Conservation (phyloP, 2,113 vertebrate species). For the Plecotus auritus region DNA sequence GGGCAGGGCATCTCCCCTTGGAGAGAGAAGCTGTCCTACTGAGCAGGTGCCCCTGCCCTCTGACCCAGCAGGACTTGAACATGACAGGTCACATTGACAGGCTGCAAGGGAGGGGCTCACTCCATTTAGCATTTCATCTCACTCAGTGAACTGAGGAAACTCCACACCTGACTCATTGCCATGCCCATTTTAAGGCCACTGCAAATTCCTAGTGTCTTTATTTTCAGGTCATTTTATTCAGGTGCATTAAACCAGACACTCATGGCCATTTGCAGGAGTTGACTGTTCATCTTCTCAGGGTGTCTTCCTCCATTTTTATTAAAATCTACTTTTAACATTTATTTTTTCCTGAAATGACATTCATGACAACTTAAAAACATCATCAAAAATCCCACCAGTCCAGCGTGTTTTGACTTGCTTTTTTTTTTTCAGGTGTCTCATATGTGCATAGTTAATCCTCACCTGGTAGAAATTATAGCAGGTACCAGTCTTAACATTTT, state of each 20-base stretch:
- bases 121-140: accelerated
- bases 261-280: neutral
- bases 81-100: accelerated
- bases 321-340: neutral
- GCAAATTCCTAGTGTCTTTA: too few species aligned
- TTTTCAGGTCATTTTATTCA: neutral
- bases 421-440: neutral
- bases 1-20: accelerated
- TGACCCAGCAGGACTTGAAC: neutral
- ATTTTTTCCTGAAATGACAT: neutral
- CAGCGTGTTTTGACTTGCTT: accelerated
- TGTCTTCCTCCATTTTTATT: neutral
- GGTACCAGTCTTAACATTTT: neutral
- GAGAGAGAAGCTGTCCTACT: neutral
- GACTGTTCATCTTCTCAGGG: neutral
- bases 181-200: accelerated
- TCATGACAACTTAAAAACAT: neutral
- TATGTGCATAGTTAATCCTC: accelerated
- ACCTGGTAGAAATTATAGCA: neutral
- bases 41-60: accelerated
- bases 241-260: neutral
- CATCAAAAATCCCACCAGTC: neutral
- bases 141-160: neutral
- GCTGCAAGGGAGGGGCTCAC: too few species aligned
- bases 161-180: accelerated